phyloP scores from a whole-genome alignment of 2,888 invertebrate species.

The Ormyrus labotus region DNA sequence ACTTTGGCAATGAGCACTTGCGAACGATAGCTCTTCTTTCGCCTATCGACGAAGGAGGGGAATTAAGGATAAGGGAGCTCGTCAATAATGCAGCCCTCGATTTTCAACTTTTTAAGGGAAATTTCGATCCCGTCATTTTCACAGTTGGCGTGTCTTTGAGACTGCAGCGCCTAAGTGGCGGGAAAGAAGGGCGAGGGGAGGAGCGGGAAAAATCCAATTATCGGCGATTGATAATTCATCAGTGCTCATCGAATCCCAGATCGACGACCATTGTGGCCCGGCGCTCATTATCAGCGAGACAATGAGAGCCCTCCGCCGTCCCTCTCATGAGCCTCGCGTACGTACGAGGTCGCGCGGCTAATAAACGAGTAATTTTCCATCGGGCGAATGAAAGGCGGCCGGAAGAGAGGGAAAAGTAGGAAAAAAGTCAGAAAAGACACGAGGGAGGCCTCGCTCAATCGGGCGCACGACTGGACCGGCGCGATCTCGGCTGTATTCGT shows the following conservation, averaged over 20 bases:
- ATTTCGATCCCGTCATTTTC: constrained; percentile 59
- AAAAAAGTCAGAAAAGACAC: constrained; percentile 38
- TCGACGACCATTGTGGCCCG: background rate
- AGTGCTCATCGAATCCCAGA: constrained; percentile 2
- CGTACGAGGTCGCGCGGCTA: background rate
- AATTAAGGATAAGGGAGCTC: constrained; percentile 56
- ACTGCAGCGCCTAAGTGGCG: background rate
- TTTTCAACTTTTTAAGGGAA: constrained; percentile 67
- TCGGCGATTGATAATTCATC: constrained; percentile 49
- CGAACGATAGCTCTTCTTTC: constrained; percentile 32
- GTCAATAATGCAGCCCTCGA: constrained; percentile 70
- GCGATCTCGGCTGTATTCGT: background rate
- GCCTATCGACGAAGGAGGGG: constrained; percentile 34
- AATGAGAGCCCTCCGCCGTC: constrained; percentile 1
- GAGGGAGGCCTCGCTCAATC: constrained; percentile 28
- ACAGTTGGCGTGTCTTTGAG: constrained; percentile 6
- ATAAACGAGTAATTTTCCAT: constrained; percentile 45
- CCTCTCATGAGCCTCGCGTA: background rate
- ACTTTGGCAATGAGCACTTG: constrained; percentile 45
- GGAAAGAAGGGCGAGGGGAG: too few species aligned
- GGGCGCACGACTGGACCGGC: constrained; percentile 18
- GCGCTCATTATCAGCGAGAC: constrained; percentile 20
- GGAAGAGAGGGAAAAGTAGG: background rate
- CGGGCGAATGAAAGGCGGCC: constrained; percentile 19
- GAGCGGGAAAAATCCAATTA: constrained; percentile 33